Base-by-base conservation (phyloP, 2,797 vertebrate species). In the Macroramphosus scolopax region DNA sequence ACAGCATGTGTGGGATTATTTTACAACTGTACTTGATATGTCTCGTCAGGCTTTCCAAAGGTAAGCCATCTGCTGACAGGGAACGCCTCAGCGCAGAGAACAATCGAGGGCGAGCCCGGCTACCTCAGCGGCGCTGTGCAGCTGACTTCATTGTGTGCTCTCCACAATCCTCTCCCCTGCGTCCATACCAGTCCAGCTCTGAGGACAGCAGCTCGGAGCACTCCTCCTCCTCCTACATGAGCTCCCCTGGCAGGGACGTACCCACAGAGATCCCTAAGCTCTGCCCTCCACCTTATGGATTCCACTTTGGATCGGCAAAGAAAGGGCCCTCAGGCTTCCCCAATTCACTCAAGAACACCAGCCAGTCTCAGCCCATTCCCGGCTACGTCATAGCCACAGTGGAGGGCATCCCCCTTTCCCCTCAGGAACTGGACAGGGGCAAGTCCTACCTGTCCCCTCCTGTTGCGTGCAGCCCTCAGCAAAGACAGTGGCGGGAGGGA, bases 191-290 rank as follows among this genome's bases (percentile, higher is more conserved):
- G 75, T 92, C 91, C 43, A 88, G 90, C 76, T 93, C 92, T 0
- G 93, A 94, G 58, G 93, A 93, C 84, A 93, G 92, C 75, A 90
- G 88, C 76, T 94, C 92, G 0, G 93, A 94, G 38, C 87, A 90
- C 59, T 93, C 93, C 1, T 90, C 89, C 57, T 82, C 90, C 52
- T 92, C 92, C 3, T 89, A 89, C 13, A 76, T 91, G 40, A 82
- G 90, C 37, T 92, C 91, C 0, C 86, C 87, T 7, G 66, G 85
- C 64, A 73, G 68, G 15, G 83, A 89, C 1, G 47, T 17, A n/a
- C 80, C 83, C 28, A 66, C 75, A 0, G 88, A 90, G 43, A 55
- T 78, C 33, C 75, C 82, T 13, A 89, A 86, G 73, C 83, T 87
- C 41, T 84, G 63, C 65, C 91, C 90, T 0, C 89, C 90, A 0